These are phyloP conservation scores for Eclectus roratus DNA, from an alignment of 2,113 vertebrate species.

Conservation along the genomic window DNA sequence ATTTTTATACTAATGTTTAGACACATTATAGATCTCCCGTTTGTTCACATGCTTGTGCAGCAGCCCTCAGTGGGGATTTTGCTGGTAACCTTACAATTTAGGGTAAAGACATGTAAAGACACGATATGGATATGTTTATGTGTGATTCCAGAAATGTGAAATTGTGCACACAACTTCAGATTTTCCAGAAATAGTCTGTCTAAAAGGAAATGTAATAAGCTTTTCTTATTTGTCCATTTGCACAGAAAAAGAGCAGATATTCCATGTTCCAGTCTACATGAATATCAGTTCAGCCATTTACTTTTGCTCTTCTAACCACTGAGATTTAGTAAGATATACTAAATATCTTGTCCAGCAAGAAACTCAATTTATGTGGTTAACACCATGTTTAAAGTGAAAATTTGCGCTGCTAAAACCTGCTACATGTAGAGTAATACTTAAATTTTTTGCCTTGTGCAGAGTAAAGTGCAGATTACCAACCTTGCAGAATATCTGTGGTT, in stretches of 20 bases:
- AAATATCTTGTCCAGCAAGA: background rate
- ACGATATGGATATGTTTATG: accelerated
- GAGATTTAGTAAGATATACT: background rate
- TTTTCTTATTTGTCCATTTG: background rate
- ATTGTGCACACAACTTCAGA: background rate
- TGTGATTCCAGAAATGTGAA: background rate
- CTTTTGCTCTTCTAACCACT: background rate
- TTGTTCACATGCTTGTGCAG: background rate
- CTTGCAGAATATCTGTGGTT: background rate
- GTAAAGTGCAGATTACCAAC: background rate
- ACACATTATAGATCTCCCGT: background rate
- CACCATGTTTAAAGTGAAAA: background rate
- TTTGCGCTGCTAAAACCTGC: background rate
- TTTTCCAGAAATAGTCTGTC: background rate
- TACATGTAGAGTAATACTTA: background rate
- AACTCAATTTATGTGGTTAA: background rate
- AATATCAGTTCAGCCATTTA: background rate
- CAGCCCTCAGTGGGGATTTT: background rate
- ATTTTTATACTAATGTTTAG: background rate
- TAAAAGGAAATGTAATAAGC: background rate
- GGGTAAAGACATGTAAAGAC: background rate
- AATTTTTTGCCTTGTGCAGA: background rate
- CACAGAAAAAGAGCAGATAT: background rate
- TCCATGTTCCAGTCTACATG: background rate
- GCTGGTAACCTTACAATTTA: background rate